Evolutionary conservation across 2,797 vertebrate species (phyloP).

Genomic region (Tolypeutes matacus): DNA sequence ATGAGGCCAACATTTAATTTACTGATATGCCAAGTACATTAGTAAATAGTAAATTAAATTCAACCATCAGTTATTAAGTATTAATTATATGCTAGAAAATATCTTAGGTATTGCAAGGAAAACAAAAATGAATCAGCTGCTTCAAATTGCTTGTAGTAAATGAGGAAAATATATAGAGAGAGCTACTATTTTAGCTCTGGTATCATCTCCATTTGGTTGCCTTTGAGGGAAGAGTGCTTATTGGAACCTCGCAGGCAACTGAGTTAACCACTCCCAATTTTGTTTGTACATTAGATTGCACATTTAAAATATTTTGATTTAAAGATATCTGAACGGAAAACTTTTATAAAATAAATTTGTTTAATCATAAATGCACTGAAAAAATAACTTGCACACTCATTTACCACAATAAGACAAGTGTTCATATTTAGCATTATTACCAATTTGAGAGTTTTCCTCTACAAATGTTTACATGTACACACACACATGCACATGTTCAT

Average conservation of each 20-base stretch:
- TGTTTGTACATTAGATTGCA: not conserved
- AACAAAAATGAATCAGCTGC: not conserved
- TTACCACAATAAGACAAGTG: not conserved
- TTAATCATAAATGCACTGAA: not conserved
- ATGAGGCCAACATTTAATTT: not conserved
- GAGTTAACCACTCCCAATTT: not conserved
- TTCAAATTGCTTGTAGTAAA: not conserved
- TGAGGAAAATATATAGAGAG: not conserved
- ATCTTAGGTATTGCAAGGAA: not conserved
- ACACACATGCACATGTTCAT: not conserved
- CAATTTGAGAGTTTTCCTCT: not conserved
- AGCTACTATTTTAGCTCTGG: not conserved
- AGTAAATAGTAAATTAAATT: not conserved
- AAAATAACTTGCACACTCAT: not conserved
- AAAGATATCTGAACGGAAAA: not conserved
- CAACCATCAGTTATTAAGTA: constrained; percentile 8
- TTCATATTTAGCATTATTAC: not conserved
- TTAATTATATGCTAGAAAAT: not conserved
- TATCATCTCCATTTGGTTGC: not conserved
- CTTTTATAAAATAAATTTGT: not conserved
- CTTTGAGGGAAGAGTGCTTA: not conserved
- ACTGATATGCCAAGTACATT: not conserved
- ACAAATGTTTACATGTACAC: not conserved
- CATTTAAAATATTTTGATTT: not conserved
- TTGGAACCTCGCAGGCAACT: not conserved